Percentiles rank a stretch among this genome's conserved stretches.
These are phyloP conservation scores for Carterocephalus palaemon DNA, from an alignment of 2,888 invertebrate species.

Conservation along the genomic window DNA sequence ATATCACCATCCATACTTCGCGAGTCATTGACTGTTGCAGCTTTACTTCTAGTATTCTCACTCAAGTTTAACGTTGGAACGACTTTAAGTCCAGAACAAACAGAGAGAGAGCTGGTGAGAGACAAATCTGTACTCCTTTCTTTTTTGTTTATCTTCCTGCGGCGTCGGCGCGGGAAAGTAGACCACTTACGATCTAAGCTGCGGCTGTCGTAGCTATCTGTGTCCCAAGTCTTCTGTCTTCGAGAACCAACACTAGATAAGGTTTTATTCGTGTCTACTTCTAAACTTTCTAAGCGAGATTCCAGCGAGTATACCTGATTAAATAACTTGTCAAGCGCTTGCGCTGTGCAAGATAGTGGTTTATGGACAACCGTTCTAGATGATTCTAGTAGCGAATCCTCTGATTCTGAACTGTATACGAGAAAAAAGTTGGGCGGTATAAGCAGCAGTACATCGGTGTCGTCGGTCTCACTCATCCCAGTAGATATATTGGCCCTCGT, in stretches of 20 bases:
- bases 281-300: slow-evolving; percentile 69
- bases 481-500: slow-evolving; percentile 30
- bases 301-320: slow-evolving; percentile 82
- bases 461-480: slow-evolving; percentile 82
- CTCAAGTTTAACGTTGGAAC: slow-evolving; percentile 46
- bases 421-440: slow-evolving; percentile 88
- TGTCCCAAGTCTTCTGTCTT: slow-evolving; percentile 47
- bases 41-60: slow-evolving; percentile 27
- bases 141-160: slow-evolving; percentile 46
- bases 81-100: slow-evolving; percentile 32
- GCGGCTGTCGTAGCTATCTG: slow-evolving; percentile 54
- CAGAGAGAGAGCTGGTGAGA: slow-evolving; percentile 54
- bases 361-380: slow-evolving; percentile 70
- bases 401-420: slow-evolving; percentile 79
- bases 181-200: slow-evolving; percentile 59
- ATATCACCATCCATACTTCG: slow-evolving; percentile 72
- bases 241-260: slow-evolving; percentile 45
- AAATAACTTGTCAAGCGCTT: slow-evolving; percentile 76
- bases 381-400: slow-evolving; percentile 65
- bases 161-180: slow-evolving; percentile 65
- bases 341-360: slow-evolving; percentile 68
- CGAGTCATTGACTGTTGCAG: slow-evolving; percentile 43
- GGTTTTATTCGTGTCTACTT: slow-evolving; percentile 49
- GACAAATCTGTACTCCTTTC: slow-evolving; percentile 48
- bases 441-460: slow-evolving; percentile 88